These are phyloP conservation scores for Eupeodes corollae DNA, from an alignment of 1,140 invertebrate genomes.

Conservation along the genomic window DNA sequence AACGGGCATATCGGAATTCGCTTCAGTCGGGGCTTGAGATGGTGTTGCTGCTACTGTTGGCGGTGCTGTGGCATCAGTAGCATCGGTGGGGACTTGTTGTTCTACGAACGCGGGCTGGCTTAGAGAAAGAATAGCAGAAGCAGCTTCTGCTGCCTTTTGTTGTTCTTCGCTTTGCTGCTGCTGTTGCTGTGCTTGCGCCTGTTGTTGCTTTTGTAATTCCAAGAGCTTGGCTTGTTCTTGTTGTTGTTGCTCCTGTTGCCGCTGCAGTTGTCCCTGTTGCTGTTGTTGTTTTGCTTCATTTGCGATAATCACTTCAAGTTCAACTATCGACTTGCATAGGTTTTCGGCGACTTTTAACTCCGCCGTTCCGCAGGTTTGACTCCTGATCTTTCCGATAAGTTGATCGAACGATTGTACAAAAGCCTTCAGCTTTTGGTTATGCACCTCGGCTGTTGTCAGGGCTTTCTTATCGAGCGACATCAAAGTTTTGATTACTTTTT, in stretches of 20 bases:
- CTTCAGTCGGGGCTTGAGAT: neutral
- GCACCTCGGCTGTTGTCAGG: constrained; percentile 16
- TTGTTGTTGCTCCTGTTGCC: constrained; percentile 6
- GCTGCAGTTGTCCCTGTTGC: constrained; percentile 3
- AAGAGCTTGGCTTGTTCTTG: neutral
- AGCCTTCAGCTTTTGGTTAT: constrained; percentile 22
- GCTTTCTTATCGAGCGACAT: constrained; percentile 21
- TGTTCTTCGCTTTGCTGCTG: constrained; percentile 4
- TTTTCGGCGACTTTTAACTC: constrained; percentile 24
- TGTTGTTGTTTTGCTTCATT: constrained; percentile 9
- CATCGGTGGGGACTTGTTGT: neutral
- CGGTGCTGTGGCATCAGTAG: neutral
- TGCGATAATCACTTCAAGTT: constrained; percentile 12
- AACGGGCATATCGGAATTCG: neutral
- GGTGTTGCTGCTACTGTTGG: neutral
- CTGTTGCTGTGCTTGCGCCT: neutral
- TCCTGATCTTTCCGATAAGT: constrained; percentile 16
- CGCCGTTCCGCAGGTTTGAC: constrained; percentile 10
- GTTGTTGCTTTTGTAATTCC: constrained; percentile 5
- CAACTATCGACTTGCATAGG: constrained; percentile 12
- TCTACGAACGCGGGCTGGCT: neutral
- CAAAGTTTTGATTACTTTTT: constrained; percentile 17
- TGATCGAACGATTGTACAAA: constrained; percentile 22
- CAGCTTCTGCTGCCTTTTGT: neutral
- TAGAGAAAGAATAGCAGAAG: neutral